Percentiles rank a stretch among this genome's conserved stretches.
Evolutionary conservation across 2,888 invertebrate species (phyloP).

Genomic region (Torymus aiolomorphi): DNA sequence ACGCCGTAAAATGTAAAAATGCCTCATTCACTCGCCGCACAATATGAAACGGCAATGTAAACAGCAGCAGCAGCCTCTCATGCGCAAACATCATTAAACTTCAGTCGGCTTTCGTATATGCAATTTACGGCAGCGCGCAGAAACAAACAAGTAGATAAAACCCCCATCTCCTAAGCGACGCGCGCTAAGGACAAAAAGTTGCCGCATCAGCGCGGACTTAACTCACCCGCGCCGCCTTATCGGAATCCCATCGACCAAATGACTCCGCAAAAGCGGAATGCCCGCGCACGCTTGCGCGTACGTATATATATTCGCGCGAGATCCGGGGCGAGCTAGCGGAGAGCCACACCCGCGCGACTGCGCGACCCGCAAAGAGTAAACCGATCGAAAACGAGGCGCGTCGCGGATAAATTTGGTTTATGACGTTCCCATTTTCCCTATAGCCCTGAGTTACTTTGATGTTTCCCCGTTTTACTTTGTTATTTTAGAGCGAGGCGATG

Average conservation of each 20-base stretch:
- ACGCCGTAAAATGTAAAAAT: no score
- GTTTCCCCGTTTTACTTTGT: no score
- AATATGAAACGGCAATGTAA: no score
- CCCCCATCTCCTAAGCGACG: no score
- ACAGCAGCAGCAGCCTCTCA: background rate
- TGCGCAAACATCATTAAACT: background rate
- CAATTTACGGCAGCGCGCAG: no score
- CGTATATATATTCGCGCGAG: no score
- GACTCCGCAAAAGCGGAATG: conserved; percentile 19
- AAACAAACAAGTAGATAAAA: no score
- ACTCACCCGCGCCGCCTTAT: background rate
- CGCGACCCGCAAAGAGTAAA: conserved; percentile 26
- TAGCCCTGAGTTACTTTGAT: background rate
- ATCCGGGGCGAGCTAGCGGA: background rate
- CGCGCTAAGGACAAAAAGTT: no score
- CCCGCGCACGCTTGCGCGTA: background rate
- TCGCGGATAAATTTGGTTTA: conserved; percentile 64
- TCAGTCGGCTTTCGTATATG: no score
- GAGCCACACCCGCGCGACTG: conserved; percentile 15
- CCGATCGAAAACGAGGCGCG: conserved; percentile 55
- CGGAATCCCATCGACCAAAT: conserved; percentile 18
- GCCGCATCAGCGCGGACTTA: no score
- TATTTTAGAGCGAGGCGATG: no score
- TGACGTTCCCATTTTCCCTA: conserved; percentile 41
- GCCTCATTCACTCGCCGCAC: no score